Conservation (phyloP, 2,888 invertebrate genomes). For the Balanococcus diminutus region DNA sequence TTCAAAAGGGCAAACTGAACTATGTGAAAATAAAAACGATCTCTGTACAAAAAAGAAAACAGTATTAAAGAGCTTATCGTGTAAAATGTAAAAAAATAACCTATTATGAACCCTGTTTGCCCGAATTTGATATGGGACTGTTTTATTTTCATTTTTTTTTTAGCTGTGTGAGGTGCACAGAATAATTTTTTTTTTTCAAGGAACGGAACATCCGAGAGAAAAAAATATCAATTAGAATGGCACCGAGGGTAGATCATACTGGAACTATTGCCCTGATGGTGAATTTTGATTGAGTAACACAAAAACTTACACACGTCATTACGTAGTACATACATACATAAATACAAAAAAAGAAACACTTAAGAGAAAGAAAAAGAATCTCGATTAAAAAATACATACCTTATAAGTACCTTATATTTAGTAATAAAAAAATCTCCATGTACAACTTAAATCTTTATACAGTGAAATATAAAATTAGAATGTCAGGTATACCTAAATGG, state of each 20-base stretch:
- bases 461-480: conserved; percentile 18
- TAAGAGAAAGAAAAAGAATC: background rate
- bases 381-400: background rate
- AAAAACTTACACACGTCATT: background rate
- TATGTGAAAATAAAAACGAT: background rate
- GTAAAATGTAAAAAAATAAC: background rate
- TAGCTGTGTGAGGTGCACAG: background rate
- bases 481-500: conserved; percentile 7
- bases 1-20: no score
- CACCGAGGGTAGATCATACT: background rate
- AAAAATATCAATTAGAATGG: background rate
- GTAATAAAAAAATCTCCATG: background rate
- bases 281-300: background rate
- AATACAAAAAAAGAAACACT: background rate
- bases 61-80: background rate
- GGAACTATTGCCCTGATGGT: background rate
- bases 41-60: background rate
- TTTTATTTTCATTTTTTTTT: background rate
- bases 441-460: background rate
- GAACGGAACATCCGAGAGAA: background rate
- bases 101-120: conserved; percentile 34
- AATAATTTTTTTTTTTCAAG: no score
- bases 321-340: background rate
- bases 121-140: conserved; percentile 14
- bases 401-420: background rate